These are phyloP conservation scores for Pomacea maculata DNA, from an alignment of 1,140 invertebrate genomes.

Conservation along the genomic window DNA sequence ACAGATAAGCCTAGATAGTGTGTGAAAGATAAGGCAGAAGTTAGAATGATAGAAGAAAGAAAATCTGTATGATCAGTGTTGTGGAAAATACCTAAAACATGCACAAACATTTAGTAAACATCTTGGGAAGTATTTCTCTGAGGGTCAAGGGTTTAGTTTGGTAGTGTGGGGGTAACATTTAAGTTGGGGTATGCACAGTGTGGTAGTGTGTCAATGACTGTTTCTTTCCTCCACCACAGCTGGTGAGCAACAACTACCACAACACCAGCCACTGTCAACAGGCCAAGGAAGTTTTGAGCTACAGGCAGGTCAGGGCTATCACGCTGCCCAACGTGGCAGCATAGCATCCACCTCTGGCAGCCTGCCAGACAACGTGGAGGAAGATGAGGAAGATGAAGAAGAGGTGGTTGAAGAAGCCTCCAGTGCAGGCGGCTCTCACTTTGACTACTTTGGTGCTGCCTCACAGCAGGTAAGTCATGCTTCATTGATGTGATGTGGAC, in stretches of 20 bases:
- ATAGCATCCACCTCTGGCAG: constrained; percentile 33
- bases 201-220: too few relatives aligned
- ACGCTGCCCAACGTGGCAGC: constrained; percentile 28
- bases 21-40: too few relatives aligned
- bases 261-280: constrained; percentile 8
- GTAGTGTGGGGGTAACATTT: too few relatives aligned
- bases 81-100: too few relatives aligned
- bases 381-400: constrained; percentile 28
- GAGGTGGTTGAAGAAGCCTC: constrained; percentile 30
- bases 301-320: constrained; percentile 5
- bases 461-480: constrained; percentile 6
- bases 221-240: neutral
- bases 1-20: too few relatives aligned
- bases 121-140: too few relatives aligned
- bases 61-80: too few relatives aligned
- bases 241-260: constrained; percentile 6
- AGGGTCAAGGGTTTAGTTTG: too few relatives aligned
- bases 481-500: neutral
- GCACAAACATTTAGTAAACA: too few relatives aligned
- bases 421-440: constrained; percentile 15
- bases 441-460: constrained; percentile 47
- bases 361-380: constrained; percentile 24
- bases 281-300: constrained; percentile 18
- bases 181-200: too few relatives aligned
- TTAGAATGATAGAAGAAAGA: too few relatives aligned